Conservation (phyloP, 2,113 vertebrate genomes). For the Ailurus styani region DNA sequence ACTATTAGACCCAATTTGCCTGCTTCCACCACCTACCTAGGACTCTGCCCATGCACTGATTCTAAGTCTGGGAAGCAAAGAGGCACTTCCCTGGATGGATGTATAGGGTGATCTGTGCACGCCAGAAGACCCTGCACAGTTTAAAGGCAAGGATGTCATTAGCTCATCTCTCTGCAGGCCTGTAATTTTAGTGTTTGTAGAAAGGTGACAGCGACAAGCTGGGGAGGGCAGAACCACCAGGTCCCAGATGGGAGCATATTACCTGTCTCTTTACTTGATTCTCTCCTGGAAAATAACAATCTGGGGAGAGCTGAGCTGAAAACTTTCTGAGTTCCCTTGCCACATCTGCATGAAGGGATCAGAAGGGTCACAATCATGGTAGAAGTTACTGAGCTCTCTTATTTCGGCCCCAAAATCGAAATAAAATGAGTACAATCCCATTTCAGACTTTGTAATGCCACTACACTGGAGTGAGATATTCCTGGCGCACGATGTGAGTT, state of each 20-base stretch:
- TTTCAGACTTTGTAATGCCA: neutral
- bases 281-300: neutral
- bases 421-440: neutral
- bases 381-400: neutral
- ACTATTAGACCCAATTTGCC: neutral
- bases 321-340: neutral
- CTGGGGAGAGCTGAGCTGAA: neutral
- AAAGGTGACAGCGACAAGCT: neutral
- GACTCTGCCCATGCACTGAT: rapidly evolving
- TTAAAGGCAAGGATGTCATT: neutral
- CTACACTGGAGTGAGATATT: neutral
- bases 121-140: neutral
- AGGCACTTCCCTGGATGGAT: neutral
- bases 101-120: rapidly evolving
- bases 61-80: neutral
- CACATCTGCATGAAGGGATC: neutral
- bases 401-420: neutral
- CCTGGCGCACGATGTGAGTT: rapidly evolving
- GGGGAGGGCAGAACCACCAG: neutral
- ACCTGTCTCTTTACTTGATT: neutral
- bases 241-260: neutral
- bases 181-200: neutral
- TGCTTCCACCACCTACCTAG: neutral
- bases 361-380: neutral
- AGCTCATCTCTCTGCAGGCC: neutral